Evolutionary conservation across 2,888 invertebrate genomes (phyloP).

Genomic region (Cancer borealis): DNA sequence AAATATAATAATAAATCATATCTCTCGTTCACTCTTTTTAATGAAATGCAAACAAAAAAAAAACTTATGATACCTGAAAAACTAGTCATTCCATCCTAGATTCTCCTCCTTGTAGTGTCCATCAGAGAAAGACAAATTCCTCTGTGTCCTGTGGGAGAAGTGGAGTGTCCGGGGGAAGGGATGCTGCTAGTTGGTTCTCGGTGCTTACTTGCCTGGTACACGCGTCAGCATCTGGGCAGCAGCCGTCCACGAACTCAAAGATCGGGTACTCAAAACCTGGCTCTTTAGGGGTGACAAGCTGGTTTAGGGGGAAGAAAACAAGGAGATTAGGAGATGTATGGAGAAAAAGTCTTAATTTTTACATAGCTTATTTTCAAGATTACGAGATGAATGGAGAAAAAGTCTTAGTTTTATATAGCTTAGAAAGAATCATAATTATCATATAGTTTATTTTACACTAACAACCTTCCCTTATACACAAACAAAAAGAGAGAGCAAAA

Average conservation of each 20-base stretch:
- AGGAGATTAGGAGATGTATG: not conserved
- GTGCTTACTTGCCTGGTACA: slow-evolving; percentile 62
- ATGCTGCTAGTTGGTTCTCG: slow-evolving; percentile 65
- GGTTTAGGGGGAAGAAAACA: not conserved
- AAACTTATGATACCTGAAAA: not conserved
- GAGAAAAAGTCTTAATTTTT: not conserved
- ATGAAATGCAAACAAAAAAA: not conserved
- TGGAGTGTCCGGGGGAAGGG: slow-evolving; percentile 60
- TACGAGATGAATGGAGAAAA: not conserved
- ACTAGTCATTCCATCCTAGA: not conserved
- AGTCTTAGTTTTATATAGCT: not conserved
- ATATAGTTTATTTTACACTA: not conserved
- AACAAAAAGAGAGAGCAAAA: not conserved
- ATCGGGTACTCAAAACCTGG: slow-evolving; percentile 71
- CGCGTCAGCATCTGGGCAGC: slow-evolving; percentile 64
- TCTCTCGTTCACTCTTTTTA: not conserved
- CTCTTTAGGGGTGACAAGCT: slow-evolving; percentile 69
- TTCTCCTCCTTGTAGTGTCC: not conserved
- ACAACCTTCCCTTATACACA: not conserved
- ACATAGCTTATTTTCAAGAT: not conserved
- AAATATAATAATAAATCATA: too few species aligned
- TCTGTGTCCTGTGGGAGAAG: slow-evolving; percentile 71
- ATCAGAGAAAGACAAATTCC: slow-evolving; percentile 72
- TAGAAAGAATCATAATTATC: too few species aligned
- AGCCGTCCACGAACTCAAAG: slow-evolving; percentile 71